Percentiles rank a stretch among this genome's conserved stretches.
These are phyloP conservation scores for Didymodactylos carnosus DNA, from an alignment of 2,888 invertebrate genomes.

Conservation along the genomic window DNA sequence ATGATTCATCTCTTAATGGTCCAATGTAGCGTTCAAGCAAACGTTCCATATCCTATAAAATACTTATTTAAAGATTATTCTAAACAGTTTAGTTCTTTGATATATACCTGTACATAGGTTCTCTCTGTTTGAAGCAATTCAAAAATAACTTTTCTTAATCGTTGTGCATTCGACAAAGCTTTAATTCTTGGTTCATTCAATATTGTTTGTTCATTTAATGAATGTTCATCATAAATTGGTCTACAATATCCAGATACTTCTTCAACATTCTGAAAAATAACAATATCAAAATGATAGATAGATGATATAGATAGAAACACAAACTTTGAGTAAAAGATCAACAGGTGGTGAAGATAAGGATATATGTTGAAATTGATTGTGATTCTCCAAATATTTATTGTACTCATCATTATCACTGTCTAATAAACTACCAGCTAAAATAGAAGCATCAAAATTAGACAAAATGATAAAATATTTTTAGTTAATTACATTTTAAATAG, in stretches of 20 bases:
- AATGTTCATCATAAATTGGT: not conserved
- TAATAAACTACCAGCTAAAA: too few species aligned
- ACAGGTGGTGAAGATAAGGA: not conserved
- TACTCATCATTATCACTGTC: too few species aligned
- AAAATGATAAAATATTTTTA: too few species aligned
- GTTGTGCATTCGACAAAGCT: slow-evolving; percentile 63
- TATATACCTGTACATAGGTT: slow-evolving; percentile 84
- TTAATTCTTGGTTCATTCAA: not conserved
- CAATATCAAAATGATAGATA: too few species aligned
- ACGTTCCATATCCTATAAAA: not conserved
- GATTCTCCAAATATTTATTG: too few species aligned
- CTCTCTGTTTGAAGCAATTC: slow-evolving; percentile 88
- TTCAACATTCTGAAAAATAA: too few species aligned
- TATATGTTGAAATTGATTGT: too few species aligned
- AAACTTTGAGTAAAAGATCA: too few species aligned
- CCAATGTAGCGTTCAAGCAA: not conserved
- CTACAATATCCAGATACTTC: too few species aligned
- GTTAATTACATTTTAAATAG: too few species aligned
- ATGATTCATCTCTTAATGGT: not conserved
- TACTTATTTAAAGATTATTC: not conserved
- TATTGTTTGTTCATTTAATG: slow-evolving; percentile 15
- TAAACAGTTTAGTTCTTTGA: not conserved
- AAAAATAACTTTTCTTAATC: slow-evolving; percentile 73
- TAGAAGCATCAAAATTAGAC: too few species aligned
- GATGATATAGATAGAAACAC: too few species aligned